A percentile compares a stretch with the other conserved stretches of the same genome.
Evolutionary conservation across 2,797 vertebrate species (phyloP).

Genomic region (Lycodopsis pacificus): DNA sequence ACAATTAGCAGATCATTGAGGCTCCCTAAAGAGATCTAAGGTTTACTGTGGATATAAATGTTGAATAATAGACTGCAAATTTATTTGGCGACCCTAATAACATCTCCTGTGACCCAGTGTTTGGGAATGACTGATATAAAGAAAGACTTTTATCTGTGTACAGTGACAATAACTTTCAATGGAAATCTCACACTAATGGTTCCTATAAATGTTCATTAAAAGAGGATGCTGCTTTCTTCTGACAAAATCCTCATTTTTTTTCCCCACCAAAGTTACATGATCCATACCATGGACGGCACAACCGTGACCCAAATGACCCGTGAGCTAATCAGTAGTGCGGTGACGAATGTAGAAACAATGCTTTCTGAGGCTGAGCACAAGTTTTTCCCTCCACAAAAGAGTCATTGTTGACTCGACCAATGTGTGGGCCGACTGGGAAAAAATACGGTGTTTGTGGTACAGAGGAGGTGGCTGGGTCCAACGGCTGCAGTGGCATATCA

Average conservation of each 20-base stretch:
- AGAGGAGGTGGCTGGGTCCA: conserved; percentile 47
- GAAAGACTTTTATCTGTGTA: conserved; percentile 7
- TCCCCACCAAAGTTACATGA: background rate
- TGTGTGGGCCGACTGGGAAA: conserved; percentile 68
- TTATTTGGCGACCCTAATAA: background rate
- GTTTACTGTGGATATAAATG: background rate
- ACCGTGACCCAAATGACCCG: conserved; percentile 56
- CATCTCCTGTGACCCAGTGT: background rate
- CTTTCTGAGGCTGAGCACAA: conserved; percentile 67
- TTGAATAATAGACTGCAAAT: background rate
- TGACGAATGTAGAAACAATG: conserved; percentile 79
- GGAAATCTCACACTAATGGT: background rate
- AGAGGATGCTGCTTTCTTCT: background rate
- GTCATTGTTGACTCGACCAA: conserved; percentile 76
- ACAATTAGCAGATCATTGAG: background rate
- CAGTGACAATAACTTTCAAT: conserved; percentile 11
- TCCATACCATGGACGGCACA: conserved; percentile 10
- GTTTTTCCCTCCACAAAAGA: conserved; percentile 73
- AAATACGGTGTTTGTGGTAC: conserved; percentile 65
- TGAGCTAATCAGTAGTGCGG: conserved; percentile 69
- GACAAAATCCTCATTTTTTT: conserved; percentile 5
- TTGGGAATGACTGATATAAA: background rate
- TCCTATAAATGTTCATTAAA: background rate
- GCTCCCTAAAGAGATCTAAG: background rate
- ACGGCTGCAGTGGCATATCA: conserved; percentile 14